Base-by-base conservation (phyloP, 1,140 invertebrate species). In the Venustaconcha ellipsiformis region DNA sequence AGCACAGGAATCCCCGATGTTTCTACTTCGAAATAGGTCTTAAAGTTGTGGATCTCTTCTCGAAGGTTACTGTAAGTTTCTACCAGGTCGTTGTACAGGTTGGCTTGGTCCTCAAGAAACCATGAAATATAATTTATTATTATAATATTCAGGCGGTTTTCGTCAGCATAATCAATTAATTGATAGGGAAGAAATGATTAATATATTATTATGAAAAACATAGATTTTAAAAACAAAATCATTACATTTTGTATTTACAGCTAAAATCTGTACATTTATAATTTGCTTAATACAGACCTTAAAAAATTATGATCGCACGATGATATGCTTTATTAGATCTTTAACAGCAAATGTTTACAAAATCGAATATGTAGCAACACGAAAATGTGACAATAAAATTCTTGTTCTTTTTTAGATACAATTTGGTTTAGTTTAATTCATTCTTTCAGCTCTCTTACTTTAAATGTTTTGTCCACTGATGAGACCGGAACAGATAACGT, bases 1-100 rank as follows among this genome's bases (percentile, higher is more conserved):
- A 77, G 65, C 12, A 72, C 70, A n/a, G 75, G 75, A 26, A 77
- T 77, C 13, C 75, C 75, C 15, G 75, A 56, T n/a, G 70, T 72
- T 55, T 77, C 75, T 8, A n/a, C 70, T 17, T 68, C 57, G 60
- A 77, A 77, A 62, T 67, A 68, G 60, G 67, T 70, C 70, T 77
- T 77, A 20, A 77, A 77, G 14, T 68, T 72, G 55, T 67, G 70
- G 55, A 71, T 77, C 62, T 72, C 63, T 12, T 26, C 30, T 37
- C 72, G 70, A 11, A 77, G 64, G 13, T 69, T 72, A 18, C 70
- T 55, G 57, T 72, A 77, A 55, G 72, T 72, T n/a, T 66, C 66
- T 12, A 77, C 56, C 1, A 77, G 63, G 18, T 77, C 75, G 56
- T 77, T 77, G 48, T 77, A 77, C 58, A 77, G 57, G 37, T 37